These are phyloP conservation scores for Sycophila sp. DNA, from an alignment of 1,140 invertebrate genomes.

Conservation along the genomic window DNA sequence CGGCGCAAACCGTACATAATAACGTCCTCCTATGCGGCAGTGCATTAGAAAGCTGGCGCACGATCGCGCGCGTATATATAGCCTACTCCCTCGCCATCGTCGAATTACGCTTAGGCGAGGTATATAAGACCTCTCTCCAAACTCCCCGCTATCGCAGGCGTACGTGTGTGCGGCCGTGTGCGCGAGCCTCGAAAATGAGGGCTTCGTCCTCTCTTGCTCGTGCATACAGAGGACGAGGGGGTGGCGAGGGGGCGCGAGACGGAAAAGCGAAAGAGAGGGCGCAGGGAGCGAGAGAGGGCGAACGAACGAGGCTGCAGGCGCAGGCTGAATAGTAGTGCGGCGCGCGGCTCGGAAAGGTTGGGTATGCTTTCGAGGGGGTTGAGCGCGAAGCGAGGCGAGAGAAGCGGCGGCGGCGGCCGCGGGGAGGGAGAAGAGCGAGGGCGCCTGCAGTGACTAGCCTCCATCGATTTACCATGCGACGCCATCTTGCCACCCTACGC, in stretches of 20 bases:
- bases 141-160: no score
- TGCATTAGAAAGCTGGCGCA: conserved; percentile 14
- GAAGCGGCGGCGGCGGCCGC: conserved; percentile 8
- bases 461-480: conserved; percentile 64
- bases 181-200: conserved; percentile 62
- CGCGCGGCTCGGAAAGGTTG: conserved; percentile 36
- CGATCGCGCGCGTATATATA: background rate
- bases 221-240: conserved; percentile 15
- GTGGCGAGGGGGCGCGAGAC: background rate
- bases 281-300: no score
- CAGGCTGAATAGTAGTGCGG: conserved; percentile 25
- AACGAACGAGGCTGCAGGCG: background rate
- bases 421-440: conserved; percentile 44
- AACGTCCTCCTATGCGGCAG: background rate
- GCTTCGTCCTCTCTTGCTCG: conserved; percentile 18
- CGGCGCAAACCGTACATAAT: no score
- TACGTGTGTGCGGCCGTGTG: conserved; percentile 5
- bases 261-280: background rate
- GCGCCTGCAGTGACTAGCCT: conserved; percentile 63
- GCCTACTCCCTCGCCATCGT: background rate
- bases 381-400: conserved; percentile 47
- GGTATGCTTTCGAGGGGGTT: conserved; percentile 48
- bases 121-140: conserved; percentile 45
- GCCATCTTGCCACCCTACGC: conserved; percentile 63
- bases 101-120: conserved; percentile 52